Base-by-base conservation (phyloP, 2,113 vertebrate genomes). In the Tursiops truncatus region DNA sequence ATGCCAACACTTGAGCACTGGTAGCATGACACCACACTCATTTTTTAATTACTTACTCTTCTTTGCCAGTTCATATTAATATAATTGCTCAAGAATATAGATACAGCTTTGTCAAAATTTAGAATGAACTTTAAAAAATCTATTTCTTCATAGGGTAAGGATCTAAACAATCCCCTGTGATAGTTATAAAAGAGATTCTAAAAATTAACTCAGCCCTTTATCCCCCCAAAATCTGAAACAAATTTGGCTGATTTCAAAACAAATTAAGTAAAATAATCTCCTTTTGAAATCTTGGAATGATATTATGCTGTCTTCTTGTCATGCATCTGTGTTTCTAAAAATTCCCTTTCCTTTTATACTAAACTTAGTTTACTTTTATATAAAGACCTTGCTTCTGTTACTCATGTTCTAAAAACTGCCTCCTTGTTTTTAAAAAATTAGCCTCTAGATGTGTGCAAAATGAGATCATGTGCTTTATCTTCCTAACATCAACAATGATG, bases 351-450 rank as follows among this genome's bases (percentile, higher is more conserved):
- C 70, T 92, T 94, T 95, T 95, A 65, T 84, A 94, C 65, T 31
- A 96, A 95, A 85, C 31, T 82, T 68, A 88, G 58, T 58, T 83
- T 84, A n/a, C 36, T 96, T 96, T 97, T 88, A 94, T 76, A 81
- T 83, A 76, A 87, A 90, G n/a, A 14, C 2, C 25, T 90, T 84
- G 26, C 79, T 94, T 92, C 73, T 92, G 3, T 65, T 80, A 92
- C 15, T 97, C 23, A 83, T 86, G 81, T 96, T 94, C 28, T 70
- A 71, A 76, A 92, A 80, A n/a, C 6, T 47, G 62, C 28, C 76
- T 95, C 47, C 2, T 82, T 83, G 5, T 25, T 77, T 94, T 80
- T 89, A 62, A 71, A 73, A 77, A 92, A 84, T 44, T 68, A 91
- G 3, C n/a, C 65, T 50, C 6, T 71, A 3, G 15, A 56, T 63